phyloP scores from a whole-genome alignment of 2,113 vertebrate species.

The Oncorhynchus clarkii region DNA sequence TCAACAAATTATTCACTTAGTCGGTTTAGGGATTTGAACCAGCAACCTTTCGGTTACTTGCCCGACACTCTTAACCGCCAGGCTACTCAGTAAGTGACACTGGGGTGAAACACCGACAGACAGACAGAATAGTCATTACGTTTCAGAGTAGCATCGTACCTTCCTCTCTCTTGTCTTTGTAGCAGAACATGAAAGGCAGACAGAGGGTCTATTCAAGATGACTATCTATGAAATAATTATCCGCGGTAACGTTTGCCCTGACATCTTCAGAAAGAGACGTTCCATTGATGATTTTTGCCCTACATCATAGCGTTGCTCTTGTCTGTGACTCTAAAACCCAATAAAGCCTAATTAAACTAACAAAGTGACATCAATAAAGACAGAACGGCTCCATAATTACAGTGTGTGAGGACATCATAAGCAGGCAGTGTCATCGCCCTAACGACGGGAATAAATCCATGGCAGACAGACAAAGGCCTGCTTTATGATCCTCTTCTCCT shows the following conservation, averaged over 20 bases:
- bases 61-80: too few species aligned
- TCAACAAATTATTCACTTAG: too few species aligned
- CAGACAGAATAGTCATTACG: constrained; percentile 54
- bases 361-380: constrained; percentile 76
- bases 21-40: too few species aligned
- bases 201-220: constrained; percentile 55
- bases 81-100: too few species aligned
- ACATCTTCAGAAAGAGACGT: constrained; percentile 68
- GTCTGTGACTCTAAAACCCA: constrained; percentile 65
- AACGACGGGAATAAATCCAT: constrained; percentile 79
- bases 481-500: constrained; percentile 59
- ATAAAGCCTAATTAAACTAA: constrained; percentile 77
- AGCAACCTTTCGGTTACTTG: too few species aligned
- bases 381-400: constrained; percentile 72
- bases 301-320: constrained; percentile 70
- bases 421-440: constrained; percentile 64
- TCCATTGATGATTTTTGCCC: constrained; percentile 73
- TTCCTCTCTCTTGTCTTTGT: constrained; percentile 50
- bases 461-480: constrained; percentile 64
- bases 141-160: constrained; percentile 49
- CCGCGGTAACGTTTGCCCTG: constrained; percentile 47
- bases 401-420: constrained; percentile 74
- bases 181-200: constrained; percentile 37
- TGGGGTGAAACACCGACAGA: constrained; percentile 44
- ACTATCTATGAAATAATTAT: constrained; percentile 71